Evolutionary conservation across 2,113 vertebrate species (phyloP).

Genomic region (Campylomormyrus numenius): DNA sequence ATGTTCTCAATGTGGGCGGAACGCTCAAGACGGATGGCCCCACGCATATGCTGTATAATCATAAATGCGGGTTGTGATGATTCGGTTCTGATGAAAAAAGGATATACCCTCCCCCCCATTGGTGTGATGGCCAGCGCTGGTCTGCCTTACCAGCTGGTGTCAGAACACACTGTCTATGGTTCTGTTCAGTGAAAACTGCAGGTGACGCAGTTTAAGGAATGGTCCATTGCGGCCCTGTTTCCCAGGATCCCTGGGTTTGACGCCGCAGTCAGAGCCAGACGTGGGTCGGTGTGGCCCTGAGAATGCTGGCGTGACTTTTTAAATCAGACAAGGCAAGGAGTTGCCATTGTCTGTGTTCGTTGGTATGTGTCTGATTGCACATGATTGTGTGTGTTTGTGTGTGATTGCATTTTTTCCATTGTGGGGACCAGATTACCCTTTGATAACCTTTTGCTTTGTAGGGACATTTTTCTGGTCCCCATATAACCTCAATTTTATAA

Average conservation of each 20-base stretch:
- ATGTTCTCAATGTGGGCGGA: background rate
- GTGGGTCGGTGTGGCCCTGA: slow-evolving; percentile 29
- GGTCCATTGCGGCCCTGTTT: background rate
- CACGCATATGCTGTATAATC: background rate
- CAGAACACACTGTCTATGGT: background rate
- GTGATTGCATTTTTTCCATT: background rate
- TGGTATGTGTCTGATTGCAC: background rate
- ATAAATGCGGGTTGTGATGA: background rate
- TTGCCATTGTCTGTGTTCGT: slow-evolving; percentile 9
- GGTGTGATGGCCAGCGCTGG: background rate
- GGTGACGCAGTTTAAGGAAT: background rate
- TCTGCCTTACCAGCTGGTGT: background rate
- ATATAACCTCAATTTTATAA: background rate
- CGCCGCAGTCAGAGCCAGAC: slow-evolving; percentile 26
- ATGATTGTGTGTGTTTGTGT: too few relatives aligned
- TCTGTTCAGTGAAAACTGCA: background rate
- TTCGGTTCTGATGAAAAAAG: background rate
- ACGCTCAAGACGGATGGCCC: background rate
- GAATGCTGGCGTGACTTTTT: background rate
- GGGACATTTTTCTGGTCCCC: background rate
- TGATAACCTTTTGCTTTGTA: too few relatives aligned
- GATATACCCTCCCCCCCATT: background rate
- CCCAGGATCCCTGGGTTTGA: background rate
- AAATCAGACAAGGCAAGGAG: background rate
- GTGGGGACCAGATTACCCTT: background rate